A percentile compares a stretch with the other conserved stretches of the same genome.
These are phyloP conservation scores for Galaxea fascicularis DNA, from an alignment of 92 coral and sea anemone species.

Conservation along the genomic window DNA sequence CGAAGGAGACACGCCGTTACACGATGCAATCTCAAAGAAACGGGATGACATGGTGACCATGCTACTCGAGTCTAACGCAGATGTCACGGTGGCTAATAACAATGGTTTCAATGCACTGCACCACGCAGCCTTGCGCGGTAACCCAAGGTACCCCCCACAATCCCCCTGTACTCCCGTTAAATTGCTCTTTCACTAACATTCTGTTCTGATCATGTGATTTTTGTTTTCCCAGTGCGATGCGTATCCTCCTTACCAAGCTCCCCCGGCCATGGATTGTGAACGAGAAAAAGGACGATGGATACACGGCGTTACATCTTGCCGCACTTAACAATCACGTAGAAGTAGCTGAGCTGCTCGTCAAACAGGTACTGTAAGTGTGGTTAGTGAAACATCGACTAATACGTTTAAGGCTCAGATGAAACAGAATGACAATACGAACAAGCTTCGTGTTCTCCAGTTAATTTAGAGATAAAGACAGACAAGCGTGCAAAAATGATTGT, in stretches of 20 bases:
- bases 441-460: background rate
- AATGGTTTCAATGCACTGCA: slow-evolving; percentile 95
- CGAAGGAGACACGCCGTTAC: slow-evolving; percentile 97
- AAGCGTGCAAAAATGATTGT: background rate
- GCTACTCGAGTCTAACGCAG: slow-evolving; percentile 86
- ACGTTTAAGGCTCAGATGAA: background rate
- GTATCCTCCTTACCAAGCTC: slow-evolving; percentile 88
- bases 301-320: slow-evolving; percentile 90
- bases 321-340: slow-evolving; percentile 96
- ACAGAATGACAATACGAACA: background rate
- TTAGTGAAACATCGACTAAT: background rate
- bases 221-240: slow-evolving; percentile 87
- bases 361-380: slow-evolving; percentile 83
- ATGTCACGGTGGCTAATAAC: slow-evolving; percentile 90
- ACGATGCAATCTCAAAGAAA: slow-evolving; percentile 96
- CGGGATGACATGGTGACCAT: slow-evolving; percentile 93
- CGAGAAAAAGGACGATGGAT: slow-evolving; percentile 98
- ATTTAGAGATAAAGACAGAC: background rate
- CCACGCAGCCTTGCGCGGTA: slow-evolving; percentile 97
- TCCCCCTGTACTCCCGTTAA: no score
- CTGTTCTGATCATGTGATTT: background rate
- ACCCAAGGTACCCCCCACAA: slow-evolving; percentile 75
- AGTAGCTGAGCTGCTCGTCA: slow-evolving; percentile 96
- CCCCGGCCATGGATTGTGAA: slow-evolving; percentile 97
- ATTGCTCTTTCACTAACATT: background rate